phyloP scores from a whole-genome alignment of 2,888 invertebrate genomes.

The Drosophila dives region DNA sequence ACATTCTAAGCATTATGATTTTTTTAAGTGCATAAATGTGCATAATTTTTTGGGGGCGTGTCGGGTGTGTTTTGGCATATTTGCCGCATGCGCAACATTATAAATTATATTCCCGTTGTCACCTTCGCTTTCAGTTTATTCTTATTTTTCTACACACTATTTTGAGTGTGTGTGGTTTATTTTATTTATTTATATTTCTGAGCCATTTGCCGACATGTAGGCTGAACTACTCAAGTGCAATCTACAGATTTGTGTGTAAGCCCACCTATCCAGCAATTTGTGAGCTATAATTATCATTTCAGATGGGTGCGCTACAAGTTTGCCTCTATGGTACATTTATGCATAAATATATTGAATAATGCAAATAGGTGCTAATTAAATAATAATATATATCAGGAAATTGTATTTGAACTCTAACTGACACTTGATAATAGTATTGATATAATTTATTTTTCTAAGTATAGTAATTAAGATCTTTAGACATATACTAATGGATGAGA shows the following conservation, averaged over 20 bases:
- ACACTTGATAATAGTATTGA: not conserved
- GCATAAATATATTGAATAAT: constrained; percentile 5
- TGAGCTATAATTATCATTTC: constrained; percentile 59
- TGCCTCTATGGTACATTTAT: constrained; percentile 21
- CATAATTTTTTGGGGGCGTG: constrained; percentile 61
- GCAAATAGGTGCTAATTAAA: constrained; percentile 48
- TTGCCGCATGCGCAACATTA: constrained; percentile 71
- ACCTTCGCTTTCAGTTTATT: constrained; percentile 64
- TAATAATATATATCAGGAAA: constrained; percentile 32
- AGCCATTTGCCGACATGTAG: constrained; percentile 58
- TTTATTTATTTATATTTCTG: not conserved
- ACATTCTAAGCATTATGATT: not conserved
- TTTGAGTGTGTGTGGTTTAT: constrained; percentile 8
- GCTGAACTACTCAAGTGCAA: constrained; percentile 75
- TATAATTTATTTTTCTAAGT: not conserved
- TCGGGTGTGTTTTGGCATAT: constrained; percentile 70
- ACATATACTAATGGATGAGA: not conserved
- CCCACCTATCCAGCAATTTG: constrained; percentile 68
- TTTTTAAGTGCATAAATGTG: constrained; percentile 6
- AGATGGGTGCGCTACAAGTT: constrained; percentile 58
- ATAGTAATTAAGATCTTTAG: not conserved
- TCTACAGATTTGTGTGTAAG: constrained; percentile 60
- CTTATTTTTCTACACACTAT: constrained; percentile 10
- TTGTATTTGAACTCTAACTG: not conserved
- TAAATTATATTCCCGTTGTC: constrained; percentile 78